phyloP scores from a whole-genome alignment of 2,888 invertebrate genomes.

The Seira musarum region DNA sequence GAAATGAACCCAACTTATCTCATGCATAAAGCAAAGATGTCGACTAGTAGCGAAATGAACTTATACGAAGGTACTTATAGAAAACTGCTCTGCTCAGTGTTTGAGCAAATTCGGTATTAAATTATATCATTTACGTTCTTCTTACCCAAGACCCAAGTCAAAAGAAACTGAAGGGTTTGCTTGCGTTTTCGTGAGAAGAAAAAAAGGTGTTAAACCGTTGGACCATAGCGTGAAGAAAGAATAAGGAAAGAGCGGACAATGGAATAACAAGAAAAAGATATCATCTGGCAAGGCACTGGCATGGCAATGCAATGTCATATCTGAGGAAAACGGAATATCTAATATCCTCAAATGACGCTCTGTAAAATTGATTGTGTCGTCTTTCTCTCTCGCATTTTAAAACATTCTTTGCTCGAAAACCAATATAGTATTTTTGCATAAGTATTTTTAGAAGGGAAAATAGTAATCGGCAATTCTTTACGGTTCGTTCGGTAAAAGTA shows the following conservation, averaged over 20 bases:
- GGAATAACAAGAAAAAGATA: slow-evolving; percentile 19
- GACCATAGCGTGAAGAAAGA: too few relatives aligned
- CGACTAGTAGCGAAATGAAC: too few relatives aligned
- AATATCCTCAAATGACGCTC: slow-evolving; percentile 14
- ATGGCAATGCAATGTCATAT: not conserved
- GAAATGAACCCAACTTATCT: too few relatives aligned
- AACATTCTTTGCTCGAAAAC: slow-evolving; percentile 8
- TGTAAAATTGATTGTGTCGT: slow-evolving; percentile 16
- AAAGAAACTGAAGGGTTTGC: too few relatives aligned
- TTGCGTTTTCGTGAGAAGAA: slow-evolving; percentile 6
- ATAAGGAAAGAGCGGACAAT: slow-evolving; percentile 6
- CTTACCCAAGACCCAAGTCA: not conserved
- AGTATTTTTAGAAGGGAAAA: not conserved
- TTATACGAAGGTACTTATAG: too few relatives aligned
- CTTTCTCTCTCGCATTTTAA: too few relatives aligned
- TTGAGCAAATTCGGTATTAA: too few relatives aligned
- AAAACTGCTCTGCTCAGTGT: too few relatives aligned
- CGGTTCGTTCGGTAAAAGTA: slow-evolving; percentile 4
- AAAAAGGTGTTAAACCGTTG: slow-evolving; percentile 16
- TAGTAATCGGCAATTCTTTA: not conserved
- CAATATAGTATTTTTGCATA: slow-evolving; percentile 13
- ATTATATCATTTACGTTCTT: too few relatives aligned
- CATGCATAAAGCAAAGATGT: too few relatives aligned
- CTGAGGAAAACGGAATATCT: slow-evolving; percentile 13
- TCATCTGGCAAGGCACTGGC: too few relatives aligned